These are phyloP conservation scores for Caranx melampygus DNA, from an alignment of 2,113 vertebrate genomes.

Conservation along the genomic window DNA sequence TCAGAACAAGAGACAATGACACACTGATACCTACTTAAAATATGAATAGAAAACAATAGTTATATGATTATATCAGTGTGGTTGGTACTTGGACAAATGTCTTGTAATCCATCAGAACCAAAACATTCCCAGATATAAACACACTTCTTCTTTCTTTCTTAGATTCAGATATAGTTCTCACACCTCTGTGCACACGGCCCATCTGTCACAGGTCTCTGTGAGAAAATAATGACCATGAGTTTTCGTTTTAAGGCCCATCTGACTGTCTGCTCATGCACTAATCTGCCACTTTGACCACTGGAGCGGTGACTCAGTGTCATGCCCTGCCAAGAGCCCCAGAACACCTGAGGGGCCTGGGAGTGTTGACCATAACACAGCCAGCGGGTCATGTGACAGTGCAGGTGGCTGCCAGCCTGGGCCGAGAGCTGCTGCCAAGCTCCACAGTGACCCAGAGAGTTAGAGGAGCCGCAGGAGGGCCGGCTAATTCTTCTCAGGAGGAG, in stretches of 20 bases:
- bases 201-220: not conserved
- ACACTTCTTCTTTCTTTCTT: too few species aligned
- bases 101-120: too few species aligned
- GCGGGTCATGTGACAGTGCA: constrained; percentile 64
- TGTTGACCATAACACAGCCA: constrained; percentile 44
- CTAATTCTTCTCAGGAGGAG: constrained; percentile 59
- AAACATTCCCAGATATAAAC: too few species aligned
- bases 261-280: not conserved
- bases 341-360: constrained; percentile 43
- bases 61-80: too few species aligned
- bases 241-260: not conserved
- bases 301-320: constrained; percentile 1
- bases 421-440: constrained; percentile 49
- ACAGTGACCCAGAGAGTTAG: constrained; percentile 52
- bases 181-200: not conserved
- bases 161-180: not conserved
- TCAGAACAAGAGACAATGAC: too few species aligned
- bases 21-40: too few species aligned
- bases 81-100: too few species aligned
- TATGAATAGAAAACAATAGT: too few species aligned
- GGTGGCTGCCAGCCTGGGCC: constrained; percentile 58
- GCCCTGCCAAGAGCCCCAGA: constrained; percentile 36
- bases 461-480: constrained; percentile 42
- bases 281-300: constrained; percentile 20
- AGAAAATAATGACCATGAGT: not conserved